Evolutionary conservation across 2,888 invertebrate species (phyloP).

Genomic region (Latheticus oryzae): DNA sequence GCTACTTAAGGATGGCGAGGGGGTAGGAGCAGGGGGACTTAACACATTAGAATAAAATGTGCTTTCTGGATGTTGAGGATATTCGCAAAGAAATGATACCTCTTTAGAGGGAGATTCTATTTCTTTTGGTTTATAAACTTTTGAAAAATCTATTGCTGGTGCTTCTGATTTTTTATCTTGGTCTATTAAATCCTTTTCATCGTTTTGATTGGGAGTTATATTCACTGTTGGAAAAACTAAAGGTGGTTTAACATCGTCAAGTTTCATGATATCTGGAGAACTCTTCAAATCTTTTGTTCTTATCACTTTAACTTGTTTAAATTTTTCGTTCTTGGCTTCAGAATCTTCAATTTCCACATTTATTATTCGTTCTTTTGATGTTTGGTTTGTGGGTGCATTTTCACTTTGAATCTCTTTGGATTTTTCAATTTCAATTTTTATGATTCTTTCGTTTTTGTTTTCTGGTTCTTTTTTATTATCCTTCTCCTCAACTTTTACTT

Average conservation of each 20-base stretch:
- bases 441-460: neutral
- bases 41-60: constrained; percentile 44
- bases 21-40: constrained; percentile 50
- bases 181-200: too few relatives aligned
- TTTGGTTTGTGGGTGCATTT: too few relatives aligned
- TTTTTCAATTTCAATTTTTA: neutral
- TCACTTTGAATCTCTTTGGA: too few relatives aligned
- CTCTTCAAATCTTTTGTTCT: neutral
- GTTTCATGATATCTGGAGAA: neutral
- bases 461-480: neutral
- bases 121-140: neutral
- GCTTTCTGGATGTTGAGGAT: constrained; percentile 1
- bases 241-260: constrained; percentile 2
- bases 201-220: too few relatives aligned
- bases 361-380: too few relatives aligned
- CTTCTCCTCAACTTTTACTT: neutral
- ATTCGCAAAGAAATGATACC: constrained; percentile 31
- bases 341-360: neutral
- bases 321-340: neutral
- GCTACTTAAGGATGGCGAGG: constrained; percentile 61
- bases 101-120: constrained; percentile 25
- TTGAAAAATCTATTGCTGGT: neutral
- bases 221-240: too few relatives aligned
- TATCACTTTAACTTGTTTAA: neutral
- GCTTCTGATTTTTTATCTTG: constrained; percentile 22